Conservation (phyloP, 2,888 invertebrate species). For the Acronicta alni region DNA sequence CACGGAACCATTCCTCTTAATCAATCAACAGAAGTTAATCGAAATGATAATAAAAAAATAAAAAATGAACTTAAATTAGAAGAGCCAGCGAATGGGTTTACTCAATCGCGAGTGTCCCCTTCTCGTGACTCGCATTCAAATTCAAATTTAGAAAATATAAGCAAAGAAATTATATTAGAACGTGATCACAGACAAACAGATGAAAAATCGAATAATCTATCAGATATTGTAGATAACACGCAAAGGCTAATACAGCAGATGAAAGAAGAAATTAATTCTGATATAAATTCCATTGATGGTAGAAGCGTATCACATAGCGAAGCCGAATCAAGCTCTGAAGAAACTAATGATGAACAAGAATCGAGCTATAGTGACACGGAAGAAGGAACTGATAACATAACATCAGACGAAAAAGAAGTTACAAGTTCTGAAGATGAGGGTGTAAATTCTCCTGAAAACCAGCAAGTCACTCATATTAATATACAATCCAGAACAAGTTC, state of each 20-base stretch:
- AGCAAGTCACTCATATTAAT: neutral
- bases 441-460: slow-evolving; percentile 28
- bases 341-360: slow-evolving; percentile 78
- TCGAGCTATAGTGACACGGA: slow-evolving; percentile 80
- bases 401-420: slow-evolving; percentile 77
- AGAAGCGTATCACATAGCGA: slow-evolving; percentile 84
- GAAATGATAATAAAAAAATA: slow-evolving; percentile 3
- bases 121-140: neutral
- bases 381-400: slow-evolving; percentile 72
- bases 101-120: slow-evolving; percentile 4
- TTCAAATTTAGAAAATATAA: slow-evolving; percentile 7
- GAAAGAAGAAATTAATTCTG: slow-evolving; percentile 90
- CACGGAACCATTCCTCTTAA: slow-evolving; percentile 3
- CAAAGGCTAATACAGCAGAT: slow-evolving; percentile 91
- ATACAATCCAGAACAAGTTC: slow-evolving; percentile 76
- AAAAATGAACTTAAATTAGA: slow-evolving; percentile 6
- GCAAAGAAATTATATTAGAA: slow-evolving; percentile 7
- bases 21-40: slow-evolving; percentile 11
- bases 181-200: slow-evolving; percentile 46
- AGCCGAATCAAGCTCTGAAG: slow-evolving; percentile 78
- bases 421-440: slow-evolving; percentile 65
- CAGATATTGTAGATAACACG: slow-evolving; percentile 90
- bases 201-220: slow-evolving; percentile 78
- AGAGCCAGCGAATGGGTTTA: neutral
- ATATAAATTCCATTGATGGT: slow-evolving; percentile 87